Base-by-base conservation (phyloP, 1,140 invertebrate species). In the Euborellia annulipes region DNA sequence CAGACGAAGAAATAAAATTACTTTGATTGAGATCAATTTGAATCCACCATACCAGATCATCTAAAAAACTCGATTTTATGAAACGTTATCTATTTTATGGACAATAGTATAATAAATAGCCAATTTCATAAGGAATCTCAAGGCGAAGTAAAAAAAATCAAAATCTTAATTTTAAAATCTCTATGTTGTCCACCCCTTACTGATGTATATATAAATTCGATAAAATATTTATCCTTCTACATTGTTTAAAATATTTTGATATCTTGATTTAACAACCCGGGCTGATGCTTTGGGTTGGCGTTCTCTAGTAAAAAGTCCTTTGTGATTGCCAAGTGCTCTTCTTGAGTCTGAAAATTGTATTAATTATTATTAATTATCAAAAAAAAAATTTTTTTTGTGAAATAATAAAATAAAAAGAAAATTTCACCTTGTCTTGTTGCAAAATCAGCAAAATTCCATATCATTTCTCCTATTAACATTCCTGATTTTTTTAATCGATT, bases 391-490 rank as follows among this genome's bases (percentile, higher is more conserved):
- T 39, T n/a, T n/a, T 45, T 32, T 42, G 16, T 3, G 2, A 36
- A 38, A 48, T n/a, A 44, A 38, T 6, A n/a, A 17, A 44, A 27
- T 13, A 14, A 3, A 41, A 13, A 16, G 13, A 41, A 7, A 41
- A 7, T 41, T n/a, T 18, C 58, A 73, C 72, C 61, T 62, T 74
- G 67, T 40, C 58, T 57, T 3, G 75, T 78, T 51, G 69, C 67
- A 56, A 78, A 78, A 55, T 78, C 75, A 20, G 75, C 77, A 65
- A 79, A 80, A 52, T 79, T 80, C 76, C 76, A 79, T 19, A 78
- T 68, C 68, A 78, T 74, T 64, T 80, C 78, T 8, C 76, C 78
- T 23, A 73, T 61, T 41, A 80, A 65, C 49, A 64, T 68, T n/a
- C 63, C 57, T 42, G 46, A 27, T 7, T 48, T 45, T 41, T 64